These are phyloP conservation scores for Aphelinus certus DNA, from an alignment of 1,140 invertebrate species.

Conservation along the genomic window DNA sequence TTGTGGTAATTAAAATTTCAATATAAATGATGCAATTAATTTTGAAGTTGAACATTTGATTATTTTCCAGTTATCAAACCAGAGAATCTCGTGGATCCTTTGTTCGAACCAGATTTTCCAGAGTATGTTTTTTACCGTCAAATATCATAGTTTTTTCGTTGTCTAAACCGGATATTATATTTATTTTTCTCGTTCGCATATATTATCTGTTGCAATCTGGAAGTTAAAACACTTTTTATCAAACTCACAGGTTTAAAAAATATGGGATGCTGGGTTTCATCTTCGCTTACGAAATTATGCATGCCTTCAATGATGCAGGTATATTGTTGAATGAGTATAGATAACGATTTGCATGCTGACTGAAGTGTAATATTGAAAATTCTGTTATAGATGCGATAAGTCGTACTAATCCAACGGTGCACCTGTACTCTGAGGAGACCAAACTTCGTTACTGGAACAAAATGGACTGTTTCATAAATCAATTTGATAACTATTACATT, in stretches of 20 bases:
- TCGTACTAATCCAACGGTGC: background rate
- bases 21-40: too few relatives aligned
- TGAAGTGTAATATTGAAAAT: background rate
- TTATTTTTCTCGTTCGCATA: background rate
- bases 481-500: slow-evolving; percentile 21
- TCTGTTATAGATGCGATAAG: background rate
- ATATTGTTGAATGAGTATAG: background rate
- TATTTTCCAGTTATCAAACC: slow-evolving; percentile 20
- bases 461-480: slow-evolving; percentile 17
- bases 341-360: background rate
- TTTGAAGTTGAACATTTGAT: background rate
- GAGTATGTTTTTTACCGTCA: background rate
- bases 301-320: slow-evolving; percentile 23
- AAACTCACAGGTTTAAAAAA: slow-evolving; percentile 14
- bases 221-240: background rate
- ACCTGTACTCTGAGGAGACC: slow-evolving; percentile 16
- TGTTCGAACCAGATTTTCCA: slow-evolving; percentile 14
- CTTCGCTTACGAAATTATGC: slow-evolving; percentile 24
- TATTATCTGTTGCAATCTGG: too few relatives aligned
- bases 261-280: slow-evolving; percentile 22
- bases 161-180: too few relatives aligned
- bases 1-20: too few relatives aligned
- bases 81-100: slow-evolving; percentile 12
- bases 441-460: slow-evolving; percentile 14
- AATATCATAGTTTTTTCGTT: too few relatives aligned